Percentiles rank a stretch among this genome's conserved stretches.
These are phyloP conservation scores for Amphipyra tragopoginis DNA, from an alignment of 2,888 invertebrate species.

Conservation along the genomic window DNA sequence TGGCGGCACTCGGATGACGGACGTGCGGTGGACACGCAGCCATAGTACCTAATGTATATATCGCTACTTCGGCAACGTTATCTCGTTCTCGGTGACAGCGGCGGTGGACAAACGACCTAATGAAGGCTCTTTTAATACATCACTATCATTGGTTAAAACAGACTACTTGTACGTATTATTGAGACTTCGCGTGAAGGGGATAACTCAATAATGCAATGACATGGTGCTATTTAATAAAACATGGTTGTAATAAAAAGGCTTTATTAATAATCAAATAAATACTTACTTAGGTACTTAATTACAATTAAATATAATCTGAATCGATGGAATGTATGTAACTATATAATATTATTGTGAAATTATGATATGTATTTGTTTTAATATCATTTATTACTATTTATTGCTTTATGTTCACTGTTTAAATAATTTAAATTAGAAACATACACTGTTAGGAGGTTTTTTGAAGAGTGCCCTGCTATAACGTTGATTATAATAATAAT, in stretches of 20 bases:
- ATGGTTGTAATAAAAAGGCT: constrained; percentile 41
- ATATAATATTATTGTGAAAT: constrained; percentile 50
- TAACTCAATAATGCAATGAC: too few species aligned
- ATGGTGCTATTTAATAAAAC: too few species aligned
- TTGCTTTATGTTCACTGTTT: constrained; percentile 24
- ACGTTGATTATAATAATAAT: constrained; percentile 1
- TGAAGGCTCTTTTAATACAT: too few species aligned
- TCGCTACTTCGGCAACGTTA: too few species aligned
- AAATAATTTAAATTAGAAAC: neutral
- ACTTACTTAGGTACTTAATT: constrained; percentile 71
- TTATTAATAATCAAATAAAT: constrained; percentile 72
- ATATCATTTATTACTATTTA: constrained; percentile 49
- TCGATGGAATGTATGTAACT: constrained; percentile 67
- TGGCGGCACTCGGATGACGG: too few species aligned
- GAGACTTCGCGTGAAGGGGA: too few species aligned
- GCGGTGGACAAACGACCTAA: too few species aligned
- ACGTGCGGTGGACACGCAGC: too few species aligned
- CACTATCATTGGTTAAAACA: too few species aligned
- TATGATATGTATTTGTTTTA: constrained; percentile 56
- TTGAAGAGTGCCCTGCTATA: constrained; percentile 1
- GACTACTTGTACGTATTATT: too few species aligned
- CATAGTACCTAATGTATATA: too few species aligned
- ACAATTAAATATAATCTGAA: constrained; percentile 67
- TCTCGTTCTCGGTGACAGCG: too few species aligned
- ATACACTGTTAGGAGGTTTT: neutral